These are phyloP conservation scores for Prinia subflava DNA, from an alignment of 2,113 vertebrate genomes.

Conservation along the genomic window DNA sequence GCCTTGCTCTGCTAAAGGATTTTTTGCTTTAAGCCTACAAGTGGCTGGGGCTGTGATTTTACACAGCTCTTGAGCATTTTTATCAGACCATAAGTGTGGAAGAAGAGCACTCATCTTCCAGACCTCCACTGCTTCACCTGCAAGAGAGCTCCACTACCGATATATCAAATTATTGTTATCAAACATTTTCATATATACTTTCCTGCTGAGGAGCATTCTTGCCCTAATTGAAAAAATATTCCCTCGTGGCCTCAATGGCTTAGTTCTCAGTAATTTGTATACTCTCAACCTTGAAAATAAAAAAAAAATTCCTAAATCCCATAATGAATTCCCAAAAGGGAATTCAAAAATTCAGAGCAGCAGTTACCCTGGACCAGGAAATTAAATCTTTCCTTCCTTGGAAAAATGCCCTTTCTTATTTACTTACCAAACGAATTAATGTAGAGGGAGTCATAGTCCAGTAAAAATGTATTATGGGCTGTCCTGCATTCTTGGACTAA, in stretches of 20 bases:
- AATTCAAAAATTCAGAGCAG: not conserved
- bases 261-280: not conserved
- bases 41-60: not conserved
- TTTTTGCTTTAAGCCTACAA: not conserved
- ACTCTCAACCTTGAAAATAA: rapidly evolving
- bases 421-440: conserved; percentile 2
- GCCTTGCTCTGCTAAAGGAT: not conserved
- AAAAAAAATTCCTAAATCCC: not conserved
- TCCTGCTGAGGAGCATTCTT: not conserved
- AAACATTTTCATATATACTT: not conserved
- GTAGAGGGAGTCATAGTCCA: not conserved
- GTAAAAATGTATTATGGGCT: not conserved
- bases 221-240: not conserved
- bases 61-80: not conserved
- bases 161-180: not conserved
- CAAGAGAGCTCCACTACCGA: not conserved
- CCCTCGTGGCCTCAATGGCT: not conserved
- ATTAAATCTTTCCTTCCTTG: not conserved
- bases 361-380: not conserved
- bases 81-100: not conserved
- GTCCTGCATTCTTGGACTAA: not conserved
- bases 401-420: not conserved
- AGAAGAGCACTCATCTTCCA: rapidly evolving
- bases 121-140: not conserved
- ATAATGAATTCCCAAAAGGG: not conserved